Conservation (phyloP, 2,113 vertebrate genomes). For the Abramis brama region DNA sequence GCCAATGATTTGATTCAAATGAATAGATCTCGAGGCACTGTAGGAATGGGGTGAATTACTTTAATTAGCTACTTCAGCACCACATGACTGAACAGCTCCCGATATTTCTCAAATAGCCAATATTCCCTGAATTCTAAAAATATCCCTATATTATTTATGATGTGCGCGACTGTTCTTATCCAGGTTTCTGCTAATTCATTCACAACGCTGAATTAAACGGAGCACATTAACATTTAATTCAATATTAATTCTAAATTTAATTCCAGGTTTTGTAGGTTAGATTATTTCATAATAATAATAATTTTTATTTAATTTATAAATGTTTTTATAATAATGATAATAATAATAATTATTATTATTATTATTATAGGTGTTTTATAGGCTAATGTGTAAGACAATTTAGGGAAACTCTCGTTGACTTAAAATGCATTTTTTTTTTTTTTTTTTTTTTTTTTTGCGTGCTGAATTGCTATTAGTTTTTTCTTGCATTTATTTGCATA, state of each 20-base stretch:
- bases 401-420: neutral
- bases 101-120: neutral
- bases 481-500: neutral
- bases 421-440: no score
- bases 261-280: neutral
- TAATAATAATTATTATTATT: neutral
- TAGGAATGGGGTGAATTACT: slow-evolving; percentile 2
- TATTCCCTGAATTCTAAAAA: neutral
- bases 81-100: slow-evolving; percentile 28
- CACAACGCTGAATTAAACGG: no score
- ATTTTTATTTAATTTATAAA: neutral
- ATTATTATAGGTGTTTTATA: neutral
- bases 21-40: neutral
- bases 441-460: no score
- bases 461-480: no score
- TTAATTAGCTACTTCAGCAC: slow-evolving; percentile 11
- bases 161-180: neutral
- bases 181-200: neutral
- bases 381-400: neutral
- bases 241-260: no score
- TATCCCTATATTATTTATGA: neutral
- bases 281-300: neutral
- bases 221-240: neutral
- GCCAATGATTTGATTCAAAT: neutral
- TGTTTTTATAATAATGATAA: neutral